A percentile compares a stretch with the other conserved stretches of the same genome.
These are phyloP conservation scores for Ciconia nigra DNA, from an alignment of 2,797 vertebrate genomes.

Conservation along the genomic window DNA sequence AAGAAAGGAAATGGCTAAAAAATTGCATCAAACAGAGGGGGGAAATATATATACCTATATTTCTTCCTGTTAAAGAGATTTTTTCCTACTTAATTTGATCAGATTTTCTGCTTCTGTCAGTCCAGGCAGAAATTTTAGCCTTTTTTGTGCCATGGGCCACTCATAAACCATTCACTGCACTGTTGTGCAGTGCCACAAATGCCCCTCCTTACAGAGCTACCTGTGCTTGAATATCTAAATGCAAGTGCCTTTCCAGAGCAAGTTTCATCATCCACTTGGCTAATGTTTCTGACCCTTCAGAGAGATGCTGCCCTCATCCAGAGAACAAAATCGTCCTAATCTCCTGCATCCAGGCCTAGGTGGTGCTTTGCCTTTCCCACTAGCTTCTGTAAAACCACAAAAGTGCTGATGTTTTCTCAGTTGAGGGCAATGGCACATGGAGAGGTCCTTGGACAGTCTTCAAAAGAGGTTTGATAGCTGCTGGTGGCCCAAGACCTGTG, in stretches of 20 bases:
- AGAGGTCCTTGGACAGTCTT: not conserved
- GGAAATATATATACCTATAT: not conserved
- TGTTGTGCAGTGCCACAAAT: not conserved
- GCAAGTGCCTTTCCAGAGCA: not conserved
- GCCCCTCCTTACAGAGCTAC: not conserved
- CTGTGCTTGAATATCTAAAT: not conserved
- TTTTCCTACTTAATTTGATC: not conserved
- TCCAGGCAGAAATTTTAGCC: not conserved
- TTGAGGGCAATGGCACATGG: not conserved
- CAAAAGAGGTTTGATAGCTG: not conserved
- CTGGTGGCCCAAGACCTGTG: not conserved
- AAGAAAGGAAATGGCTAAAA: not conserved
- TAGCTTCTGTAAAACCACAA: not conserved
- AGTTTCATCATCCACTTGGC: not conserved
- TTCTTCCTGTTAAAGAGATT: not conserved
- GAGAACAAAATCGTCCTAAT: not conserved
- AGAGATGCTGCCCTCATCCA: not conserved
- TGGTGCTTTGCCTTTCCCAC: not conserved
- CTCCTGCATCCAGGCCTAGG: not conserved
- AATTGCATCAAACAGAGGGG: not conserved
- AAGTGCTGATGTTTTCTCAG: not conserved
- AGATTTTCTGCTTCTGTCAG: not conserved
- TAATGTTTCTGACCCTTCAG: not conserved
- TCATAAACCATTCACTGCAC: not conserved
- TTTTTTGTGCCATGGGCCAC: not conserved